Evolutionary conservation across 2,113 vertebrate genomes (phyloP), one percentile per base, ranked within the genome.

Genomic region (Indicator indicator): DNA sequence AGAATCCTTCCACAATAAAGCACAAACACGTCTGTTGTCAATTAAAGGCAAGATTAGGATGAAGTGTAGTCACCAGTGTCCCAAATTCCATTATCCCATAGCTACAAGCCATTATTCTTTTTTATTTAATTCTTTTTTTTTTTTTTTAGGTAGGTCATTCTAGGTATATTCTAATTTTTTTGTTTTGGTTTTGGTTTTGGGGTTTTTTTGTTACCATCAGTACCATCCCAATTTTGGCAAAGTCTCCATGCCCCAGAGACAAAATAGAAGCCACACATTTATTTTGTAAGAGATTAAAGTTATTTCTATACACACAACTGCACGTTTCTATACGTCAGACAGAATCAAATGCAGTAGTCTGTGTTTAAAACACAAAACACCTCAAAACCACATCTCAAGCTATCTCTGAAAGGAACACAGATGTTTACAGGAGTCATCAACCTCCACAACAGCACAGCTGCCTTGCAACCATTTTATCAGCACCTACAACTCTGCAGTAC

Each of bases 31-130:
- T 74, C 81, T 92, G 67, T 88, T 96, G 94, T 91, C 92, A 98
- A 97, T 97, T 98, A 97, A 96, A 96, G 97, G 95, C 92, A 97
- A 96, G 94, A 97, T 96, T 92, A 94, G 73, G 83, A 96, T 94
- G 86, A 95, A 96, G 89, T 88, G 93, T 89, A 97, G 97, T 86
- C 90, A 96, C 89, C 93, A 95, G 73, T 78, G 40, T 97, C 96
- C 96, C 95, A 96, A 94, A 97, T 98, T 97, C 95, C 94, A 97
- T 97, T 97, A 97, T 96, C 91, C 95, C 95, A 93, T 93, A 97
- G 97, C 96, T 97, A 96, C 93, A 96, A 97, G 96, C 94, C 95
- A 97, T 97, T 97, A 97, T 91, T 97, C 83, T 95, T 97, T 96
- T 97, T 97, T 96, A 50, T 50, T 92, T 95, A 96, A 97, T 96